Evolutionary conservation across 2,113 vertebrate species (phyloP), one percentile per base, ranked within the genome.

Genomic region (Oophaga pumilio): DNA sequence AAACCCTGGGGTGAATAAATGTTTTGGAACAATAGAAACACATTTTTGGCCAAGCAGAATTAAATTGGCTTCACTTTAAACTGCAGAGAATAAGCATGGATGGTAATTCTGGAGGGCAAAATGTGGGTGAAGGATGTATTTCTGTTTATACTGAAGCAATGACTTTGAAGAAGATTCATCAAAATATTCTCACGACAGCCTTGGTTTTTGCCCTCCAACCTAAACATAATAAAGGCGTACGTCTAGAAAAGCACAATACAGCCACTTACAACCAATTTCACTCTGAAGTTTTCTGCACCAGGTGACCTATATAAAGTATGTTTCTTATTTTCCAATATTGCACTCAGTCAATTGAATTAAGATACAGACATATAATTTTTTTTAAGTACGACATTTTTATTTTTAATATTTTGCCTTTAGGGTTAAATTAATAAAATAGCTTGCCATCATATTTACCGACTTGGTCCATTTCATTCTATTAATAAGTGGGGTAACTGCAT

Each of bases 41-140:
- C 90, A 92, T 94, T 94, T 91, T 93, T 93, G 91, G 90, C 93
- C 92, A 92, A 90, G 89, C 86, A 92, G 91, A 94, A 91, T 91
- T 94, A 93, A 92, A 94, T 89, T 90, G 89, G 90, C 90, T 94
- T 92, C 87, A 88, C 92, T 91, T 93, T 91, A 93, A 91, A 91
- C 85, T 91, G 91, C 90, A 92, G 91, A 92, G 82, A 89, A 50
- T 91, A 91, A 92, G 85, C 89, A 87, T 91, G 89, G 89, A 89
- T 90, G 89, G 83, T 76, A 87, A 90, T 83, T 79, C 89, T 90
- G 50, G 82, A 92, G 90, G 89, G 85, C 89, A 89, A 66, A 24
- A 52, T 89, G 33, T 87, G 90, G 88, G 89, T 89, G 79, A 92
- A 89, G 85, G 90, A 76, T 89, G 50, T 14, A 64, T 89, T 92